These are phyloP conservation scores for Ctena decussata DNA, from an alignment of 2,888 invertebrate species.

Conservation along the genomic window DNA sequence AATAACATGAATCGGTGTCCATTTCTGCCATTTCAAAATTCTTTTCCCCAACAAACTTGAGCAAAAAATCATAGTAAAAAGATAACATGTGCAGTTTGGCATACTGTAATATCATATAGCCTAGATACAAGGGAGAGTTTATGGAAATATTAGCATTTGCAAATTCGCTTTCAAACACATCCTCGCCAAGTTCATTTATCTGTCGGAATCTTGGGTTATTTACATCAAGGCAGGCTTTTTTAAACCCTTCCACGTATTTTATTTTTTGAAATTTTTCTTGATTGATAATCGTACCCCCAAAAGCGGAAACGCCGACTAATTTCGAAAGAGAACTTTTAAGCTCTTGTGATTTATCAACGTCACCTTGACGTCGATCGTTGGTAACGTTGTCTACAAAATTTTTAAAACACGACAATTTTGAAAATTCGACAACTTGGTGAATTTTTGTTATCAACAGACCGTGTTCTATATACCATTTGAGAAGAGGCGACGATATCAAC, in stretches of 20 bases:
- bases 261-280: neutral
- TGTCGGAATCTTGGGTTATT: conserved; percentile 17
- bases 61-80: conserved; percentile 62
- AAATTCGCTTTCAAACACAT: conserved; percentile 13
- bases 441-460: conserved; percentile 29
- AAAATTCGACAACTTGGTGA: conserved; percentile 35
- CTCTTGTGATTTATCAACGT: conserved; percentile 12
- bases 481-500: conserved; percentile 20
- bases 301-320: conserved; percentile 13
- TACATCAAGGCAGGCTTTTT: neutral
- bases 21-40: conserved; percentile 51
- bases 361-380: conserved; percentile 15
- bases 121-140: conserved; percentile 55
- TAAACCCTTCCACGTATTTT: conserved; percentile 3
- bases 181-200: neutral
- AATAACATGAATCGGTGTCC: conserved; percentile 59
- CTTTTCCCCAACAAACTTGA: conserved; percentile 35
- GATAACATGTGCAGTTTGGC: conserved; percentile 64
- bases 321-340: neutral
- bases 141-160: conserved; percentile 34
- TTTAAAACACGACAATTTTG: conserved; percentile 16
- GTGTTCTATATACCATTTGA: conserved; percentile 36
- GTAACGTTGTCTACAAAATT: conserved; percentile 3
- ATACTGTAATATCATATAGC: conserved; percentile 63
- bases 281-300: conserved; percentile 3